Percentiles rank a stretch among this genome's conserved stretches.
Conservation (phyloP, 2,888 invertebrate genomes). For the Bembecia ichneumoniformis region DNA sequence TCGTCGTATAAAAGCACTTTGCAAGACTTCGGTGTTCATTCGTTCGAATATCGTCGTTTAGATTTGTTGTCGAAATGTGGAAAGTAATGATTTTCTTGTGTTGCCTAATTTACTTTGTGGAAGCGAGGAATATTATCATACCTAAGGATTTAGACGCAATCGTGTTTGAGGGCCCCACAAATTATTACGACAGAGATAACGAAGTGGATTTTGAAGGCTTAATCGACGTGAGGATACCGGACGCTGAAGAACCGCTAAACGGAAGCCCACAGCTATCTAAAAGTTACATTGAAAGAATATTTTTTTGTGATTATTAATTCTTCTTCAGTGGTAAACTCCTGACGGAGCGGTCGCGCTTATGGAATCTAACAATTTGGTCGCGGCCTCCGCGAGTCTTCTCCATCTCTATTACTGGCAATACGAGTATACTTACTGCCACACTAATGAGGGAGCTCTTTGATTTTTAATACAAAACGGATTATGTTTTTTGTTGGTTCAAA, state of each 20-base stretch:
- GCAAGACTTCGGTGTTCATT: conserved; percentile 2
- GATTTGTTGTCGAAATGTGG: conserved; percentile 1
- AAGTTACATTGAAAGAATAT: no score
- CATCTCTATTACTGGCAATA: no score
- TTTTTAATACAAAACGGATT: no score
- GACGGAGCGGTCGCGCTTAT: no score
- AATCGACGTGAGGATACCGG: conserved; percentile 14
- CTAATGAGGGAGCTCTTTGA: no score
- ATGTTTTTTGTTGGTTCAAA: no score
- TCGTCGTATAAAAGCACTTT: neutral
- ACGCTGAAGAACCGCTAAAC: conserved; percentile 18
- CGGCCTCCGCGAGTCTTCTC: no score
- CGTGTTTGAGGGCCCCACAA: conserved; percentile 44
- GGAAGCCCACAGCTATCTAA: conserved; percentile 5
- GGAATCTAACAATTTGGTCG: no score
- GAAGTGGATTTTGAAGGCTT: conserved; percentile 4
- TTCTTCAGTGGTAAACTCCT: no score
- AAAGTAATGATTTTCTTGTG: conserved; percentile 2
- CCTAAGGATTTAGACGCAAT: conserved; percentile 32
- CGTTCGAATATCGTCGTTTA: neutral
- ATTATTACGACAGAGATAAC: conserved; percentile 19
- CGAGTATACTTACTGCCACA: no score
- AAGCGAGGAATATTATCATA: conserved; percentile 24
- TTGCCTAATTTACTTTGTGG: conserved; percentile 4
- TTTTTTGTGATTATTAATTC: no score